Base-by-base conservation (phyloP, 1,140 invertebrate species). In the Sarcophaga peregrina region DNA sequence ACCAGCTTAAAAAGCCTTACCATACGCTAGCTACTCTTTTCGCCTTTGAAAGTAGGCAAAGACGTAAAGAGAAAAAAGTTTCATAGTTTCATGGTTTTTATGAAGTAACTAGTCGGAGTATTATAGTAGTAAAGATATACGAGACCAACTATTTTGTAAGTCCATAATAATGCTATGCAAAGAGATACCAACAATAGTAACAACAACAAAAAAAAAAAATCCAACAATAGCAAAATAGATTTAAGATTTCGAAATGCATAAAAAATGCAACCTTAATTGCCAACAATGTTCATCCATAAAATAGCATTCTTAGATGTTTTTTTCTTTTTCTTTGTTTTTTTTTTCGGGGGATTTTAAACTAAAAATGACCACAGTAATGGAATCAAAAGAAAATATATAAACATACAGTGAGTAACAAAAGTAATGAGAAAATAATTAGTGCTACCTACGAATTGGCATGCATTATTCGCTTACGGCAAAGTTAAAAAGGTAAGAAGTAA, bases 221-320 rank as follows among this genome's bases (percentile, higher is more conserved):
- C n/a, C 47, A 50, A 78, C 75, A 78, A 78, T 48, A 78, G 62
- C 47, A 20, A n/a, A n/a, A 68, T 78, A 78, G 75, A 78, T 78
- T 78, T 78, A 78, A 78, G 75, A 78, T 78, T 78, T 76, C 74
- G 74, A 52, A 78, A 78, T 78, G 75, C 75, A 78, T 78, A 78
- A 78, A 78, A 78, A 78, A 78, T 78, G 20, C 75, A 78, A 78
- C 47, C 75, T 78, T 78, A 78, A 78, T 78, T 78, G 75, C 47
- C 47, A 78, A 78, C 75, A 78, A 78, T 78, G 75, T 78, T 78
- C 47, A 78, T 78, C 47, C 75, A 50, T 78, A 78, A 78, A 78
- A 78, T 52, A 78, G 73, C 25, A 74, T 47, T 74, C 73, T 47
- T 74, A 25, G 68, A 6, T 58, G 54, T 3, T 58, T 58, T 58